Base-by-base conservation (phyloP, 2,113 vertebrate genomes). In the Girardinichthys multiradiatus region DNA sequence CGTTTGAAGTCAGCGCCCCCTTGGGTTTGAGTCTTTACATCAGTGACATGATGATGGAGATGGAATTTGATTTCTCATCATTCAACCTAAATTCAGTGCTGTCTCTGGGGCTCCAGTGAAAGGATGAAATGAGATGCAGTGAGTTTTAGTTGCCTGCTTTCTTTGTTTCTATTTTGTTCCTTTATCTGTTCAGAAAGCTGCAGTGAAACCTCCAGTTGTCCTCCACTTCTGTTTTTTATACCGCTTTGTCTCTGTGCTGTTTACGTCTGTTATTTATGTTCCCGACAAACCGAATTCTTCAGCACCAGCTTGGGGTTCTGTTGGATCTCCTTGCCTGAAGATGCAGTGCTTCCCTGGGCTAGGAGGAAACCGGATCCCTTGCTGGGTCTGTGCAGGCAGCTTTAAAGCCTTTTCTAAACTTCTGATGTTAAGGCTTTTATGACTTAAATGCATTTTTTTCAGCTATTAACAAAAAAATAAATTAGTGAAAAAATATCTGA, bases 1-100 rank as follows among this genome's bases (percentile, higher is more conserved):
- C 86, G 72, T 86, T 81, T 87, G 80, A 84, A 77, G 83, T 73
- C 61, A 33, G 64, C 63, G 72, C 80, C 58, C 80, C 58, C 33
- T 14, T 21, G 65, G 76, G 63, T n/a, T 64, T 1, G 51, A 86
- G 74, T 74, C 42, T 27, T 85, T 45, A 72, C 70, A 61, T n/a
- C 72, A 69, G 70, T 19, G 35, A 75, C 68, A 0, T 33, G 24
- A 73, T 58, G 66, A 28, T 21, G 63, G 17, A 67, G 76, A n/a
- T 64, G 33, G 61, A 61, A 57, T 68, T n/a, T 37, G 30, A 67
- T 70, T 42, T 37, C n/a, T 42, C 31, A 7, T 68, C 31, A 11
- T 10, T 66, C 27, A 28, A 64, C 31, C 29, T 68, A 19, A 64
- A 4, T 39, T 37, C 39, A 15, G 0, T 0, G 10, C 9, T 73